phyloP scores from a whole-genome alignment of 2,113 vertebrate genomes.

The Nothobranchius kuhntae region DNA sequence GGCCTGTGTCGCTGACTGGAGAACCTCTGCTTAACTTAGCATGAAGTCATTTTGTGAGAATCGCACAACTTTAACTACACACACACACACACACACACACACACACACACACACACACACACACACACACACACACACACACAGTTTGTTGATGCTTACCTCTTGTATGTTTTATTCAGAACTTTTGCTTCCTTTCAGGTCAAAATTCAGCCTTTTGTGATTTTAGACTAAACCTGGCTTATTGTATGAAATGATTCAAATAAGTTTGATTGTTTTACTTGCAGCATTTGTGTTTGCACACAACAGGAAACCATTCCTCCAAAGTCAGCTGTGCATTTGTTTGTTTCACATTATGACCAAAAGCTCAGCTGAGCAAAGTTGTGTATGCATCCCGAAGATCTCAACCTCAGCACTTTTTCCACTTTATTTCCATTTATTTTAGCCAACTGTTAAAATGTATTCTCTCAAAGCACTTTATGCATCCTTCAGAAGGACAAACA shows the following conservation, averaged over 20 bases:
- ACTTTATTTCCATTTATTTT: slow-evolving; percentile 29
- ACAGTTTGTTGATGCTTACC: slow-evolving; percentile 16
- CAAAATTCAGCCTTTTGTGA: slow-evolving; percentile 14
- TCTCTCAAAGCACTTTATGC: slow-evolving; percentile 7
- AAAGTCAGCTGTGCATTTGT: slow-evolving; percentile 13
- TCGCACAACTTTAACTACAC: slow-evolving; percentile 37
- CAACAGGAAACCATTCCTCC: background rate
- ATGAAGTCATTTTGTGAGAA: slow-evolving; percentile 59
- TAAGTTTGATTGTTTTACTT: slow-evolving; percentile 4
- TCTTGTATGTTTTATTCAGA: slow-evolving; percentile 20
- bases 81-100: too few relatives aligned
- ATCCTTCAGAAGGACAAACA: slow-evolving; percentile 33
- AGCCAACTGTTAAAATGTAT: slow-evolving; percentile 5
- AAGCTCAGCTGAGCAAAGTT: background rate
- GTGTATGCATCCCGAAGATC: slow-evolving; percentile 31
- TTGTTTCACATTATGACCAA: slow-evolving; percentile 10
- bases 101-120: too few relatives aligned
- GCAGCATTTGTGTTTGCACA: background rate
- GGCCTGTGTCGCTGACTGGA: slow-evolving; percentile 46
- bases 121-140: too few relatives aligned
- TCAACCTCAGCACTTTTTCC: slow-evolving; percentile 20
- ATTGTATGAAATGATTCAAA: slow-evolving; percentile 15
- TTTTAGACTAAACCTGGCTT: slow-evolving; percentile 11
- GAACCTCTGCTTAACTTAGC: slow-evolving; percentile 28
- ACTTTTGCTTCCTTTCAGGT: slow-evolving; percentile 4